Base-by-base conservation (phyloP, 37 sponge, comb jelly and placozoan species). In the Oopsacas minuta region DNA sequence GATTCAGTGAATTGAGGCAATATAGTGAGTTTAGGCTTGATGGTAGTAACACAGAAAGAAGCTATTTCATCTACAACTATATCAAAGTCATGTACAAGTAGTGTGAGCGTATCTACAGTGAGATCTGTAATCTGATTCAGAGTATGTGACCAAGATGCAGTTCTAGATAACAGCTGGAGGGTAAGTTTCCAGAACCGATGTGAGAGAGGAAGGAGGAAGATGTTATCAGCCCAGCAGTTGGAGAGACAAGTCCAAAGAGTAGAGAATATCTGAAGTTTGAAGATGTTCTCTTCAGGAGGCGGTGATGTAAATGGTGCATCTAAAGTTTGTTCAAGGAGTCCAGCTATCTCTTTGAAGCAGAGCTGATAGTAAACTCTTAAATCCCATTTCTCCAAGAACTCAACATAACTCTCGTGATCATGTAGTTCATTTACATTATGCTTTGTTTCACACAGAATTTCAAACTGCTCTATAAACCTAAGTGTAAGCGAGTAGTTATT, bases 341-440 rank as follows among this genome's bases (percentile, higher is more conserved):
- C 92, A 23, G 93, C 94, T 37, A 96, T 93, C 35, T 96, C 92
- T 39, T 93, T 94, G 52, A 92, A 93, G 53, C 97, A 93, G 83
- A 99, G 91, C 84, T 99, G 99, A 87, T 91, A 99, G 87, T 99
- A 99, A 25, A 99, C 96, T 52, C 95, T 92, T 15, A 99, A 83
- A 81, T 90, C 93, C 99, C 99, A 99, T 83, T 93, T 99, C 85
- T 52, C 84, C 39, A 99, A 85, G 90, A 95, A 95, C 15, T 82
- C 35, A 46, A 84, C 87, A 83, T 88, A 91, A 85, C 84, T 83
- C 28, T 51, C 22, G 35, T 90, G 90, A 20, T 84, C 39, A 81
- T 87, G 52, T 7, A 90, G 87, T 1, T 61, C 17, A 5, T 5
- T 32, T 5, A n/a, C 30, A 5, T n/a, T 61, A 10, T 3, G 75